Conservation (phyloP, 2,888 invertebrate species). For the Herminia tarsipennalis region DNA sequence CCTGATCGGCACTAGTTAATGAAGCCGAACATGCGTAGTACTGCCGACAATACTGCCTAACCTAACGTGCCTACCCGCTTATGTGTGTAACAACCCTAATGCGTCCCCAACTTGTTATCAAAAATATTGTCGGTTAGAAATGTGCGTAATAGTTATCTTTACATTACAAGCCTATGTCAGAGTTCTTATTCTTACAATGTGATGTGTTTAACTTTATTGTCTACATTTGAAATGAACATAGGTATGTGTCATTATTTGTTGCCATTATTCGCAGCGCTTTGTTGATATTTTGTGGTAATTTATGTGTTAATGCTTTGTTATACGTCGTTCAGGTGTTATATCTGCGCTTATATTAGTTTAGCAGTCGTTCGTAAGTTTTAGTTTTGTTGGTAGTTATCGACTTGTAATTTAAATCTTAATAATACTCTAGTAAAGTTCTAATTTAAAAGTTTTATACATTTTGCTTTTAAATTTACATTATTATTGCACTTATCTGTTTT, state of each 20-base stretch:
- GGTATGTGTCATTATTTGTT: conserved; percentile 24
- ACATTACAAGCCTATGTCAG: conserved; percentile 1
- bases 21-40: too few species aligned
- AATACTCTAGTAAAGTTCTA: neutral
- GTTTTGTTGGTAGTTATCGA: conserved; percentile 9
- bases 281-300: conserved; percentile 16
- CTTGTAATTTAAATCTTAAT: neutral
- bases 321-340: conserved; percentile 19
- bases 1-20: too few species aligned
- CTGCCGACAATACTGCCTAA: too few species aligned
- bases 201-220: neutral
- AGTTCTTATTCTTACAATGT: neutral
- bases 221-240: conserved; percentile 15
- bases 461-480: neutral
- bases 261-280: conserved; percentile 31
- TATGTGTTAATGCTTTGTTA: conserved; percentile 32
- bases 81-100: too few species aligned
- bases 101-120: too few species aligned
- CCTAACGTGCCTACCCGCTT: too few species aligned
- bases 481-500: neutral
- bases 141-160: too few species aligned
- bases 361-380: conserved; percentile 26
- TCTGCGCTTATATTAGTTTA: conserved; percentile 32
- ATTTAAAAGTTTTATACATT: neutral
- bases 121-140: too few species aligned